These are phyloP conservation scores for Diarsia mendica DNA, from an alignment of 2,888 invertebrate species.

Conservation along the genomic window DNA sequence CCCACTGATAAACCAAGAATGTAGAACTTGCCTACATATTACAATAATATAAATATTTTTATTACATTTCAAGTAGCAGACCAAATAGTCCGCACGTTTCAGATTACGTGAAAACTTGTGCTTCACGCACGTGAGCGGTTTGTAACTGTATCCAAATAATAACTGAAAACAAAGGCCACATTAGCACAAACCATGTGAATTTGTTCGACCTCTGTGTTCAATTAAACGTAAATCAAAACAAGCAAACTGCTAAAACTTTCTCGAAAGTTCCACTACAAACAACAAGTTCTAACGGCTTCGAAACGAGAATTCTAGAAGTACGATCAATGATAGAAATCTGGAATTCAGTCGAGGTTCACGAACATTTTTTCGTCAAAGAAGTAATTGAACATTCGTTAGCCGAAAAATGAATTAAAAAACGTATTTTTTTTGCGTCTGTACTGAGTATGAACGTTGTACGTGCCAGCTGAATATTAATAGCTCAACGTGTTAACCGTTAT, in stretches of 20 bases:
- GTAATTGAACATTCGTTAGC: constrained; percentile 47
- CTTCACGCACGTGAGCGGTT: constrained; percentile 48
- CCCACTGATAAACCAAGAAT: constrained; percentile 45
- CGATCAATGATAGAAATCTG: constrained; percentile 52
- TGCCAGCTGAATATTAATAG: constrained; percentile 50
- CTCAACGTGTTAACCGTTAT: constrained; percentile 38
- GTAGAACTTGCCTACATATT: constrained; percentile 41
- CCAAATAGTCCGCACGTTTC: constrained; percentile 55
- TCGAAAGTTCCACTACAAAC: constrained; percentile 46
- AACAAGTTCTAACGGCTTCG: constrained; percentile 43
- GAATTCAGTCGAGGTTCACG: constrained; percentile 36
- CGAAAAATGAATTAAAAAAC: constrained; percentile 54
- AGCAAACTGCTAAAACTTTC: constrained; percentile 44
- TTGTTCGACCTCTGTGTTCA: constrained; percentile 53
- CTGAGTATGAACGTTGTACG: constrained; percentile 22
- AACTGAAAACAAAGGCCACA: constrained; percentile 60
- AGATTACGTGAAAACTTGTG: constrained; percentile 50
- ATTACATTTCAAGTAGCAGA: constrained; percentile 53
- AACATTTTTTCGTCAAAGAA: constrained; percentile 50
- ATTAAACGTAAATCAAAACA: constrained; percentile 55
- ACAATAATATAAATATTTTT: constrained; percentile 53
- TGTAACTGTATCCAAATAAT: constrained; percentile 61
- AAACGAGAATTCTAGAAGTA: constrained; percentile 32
- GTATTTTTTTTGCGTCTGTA: constrained; percentile 38
- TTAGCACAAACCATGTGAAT: constrained; percentile 57